Evolutionary conservation across 2,113 vertebrate genomes (phyloP).

Genomic region (Oophaga pumilio): DNA sequence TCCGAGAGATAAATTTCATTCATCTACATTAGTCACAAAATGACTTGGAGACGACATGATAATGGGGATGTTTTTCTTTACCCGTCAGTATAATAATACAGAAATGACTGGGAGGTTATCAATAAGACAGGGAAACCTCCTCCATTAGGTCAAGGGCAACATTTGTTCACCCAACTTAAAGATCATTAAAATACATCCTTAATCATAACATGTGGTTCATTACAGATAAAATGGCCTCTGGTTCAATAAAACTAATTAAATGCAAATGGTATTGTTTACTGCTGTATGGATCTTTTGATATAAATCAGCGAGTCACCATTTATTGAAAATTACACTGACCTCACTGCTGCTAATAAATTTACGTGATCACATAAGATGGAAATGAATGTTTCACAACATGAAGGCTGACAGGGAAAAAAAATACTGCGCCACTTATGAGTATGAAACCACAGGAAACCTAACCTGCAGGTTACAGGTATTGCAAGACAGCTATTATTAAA

Average conservation of each 20-base stretch:
- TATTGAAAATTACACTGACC: constrained; percentile 86
- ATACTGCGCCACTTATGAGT: constrained; percentile 60
- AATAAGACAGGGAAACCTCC: constrained; percentile 72
- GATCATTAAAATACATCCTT: constrained; percentile 85
- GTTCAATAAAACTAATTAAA: constrained; percentile 95
- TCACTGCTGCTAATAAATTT: constrained; percentile 84
- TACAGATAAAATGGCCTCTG: constrained; percentile 83
- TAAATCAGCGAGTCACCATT: constrained; percentile 84
- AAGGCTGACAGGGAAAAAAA: constrained; percentile 58
- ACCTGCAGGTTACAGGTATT: constrained; percentile 65
- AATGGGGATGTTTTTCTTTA: constrained; percentile 69
- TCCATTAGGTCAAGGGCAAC: constrained; percentile 84
- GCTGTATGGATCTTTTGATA: constrained; percentile 82
- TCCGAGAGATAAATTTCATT: constrained; percentile 58
- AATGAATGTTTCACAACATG: constrained; percentile 59
- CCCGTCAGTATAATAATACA: constrained; percentile 70
- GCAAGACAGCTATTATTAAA: constrained; percentile 69
- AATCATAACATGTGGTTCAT: constrained; percentile 86
- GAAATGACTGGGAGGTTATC: constrained; percentile 70
- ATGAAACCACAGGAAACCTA: constrained; percentile 68
- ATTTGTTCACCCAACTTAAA: constrained; percentile 86
- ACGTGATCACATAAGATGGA: constrained; percentile 75
- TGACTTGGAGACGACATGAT: constrained; percentile 67
- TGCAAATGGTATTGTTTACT: constrained; percentile 89
- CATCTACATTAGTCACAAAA: constrained; percentile 63